Conservation (phyloP, 1,140 invertebrate genomes). For the Drosophila pseudoobscura region DNA sequence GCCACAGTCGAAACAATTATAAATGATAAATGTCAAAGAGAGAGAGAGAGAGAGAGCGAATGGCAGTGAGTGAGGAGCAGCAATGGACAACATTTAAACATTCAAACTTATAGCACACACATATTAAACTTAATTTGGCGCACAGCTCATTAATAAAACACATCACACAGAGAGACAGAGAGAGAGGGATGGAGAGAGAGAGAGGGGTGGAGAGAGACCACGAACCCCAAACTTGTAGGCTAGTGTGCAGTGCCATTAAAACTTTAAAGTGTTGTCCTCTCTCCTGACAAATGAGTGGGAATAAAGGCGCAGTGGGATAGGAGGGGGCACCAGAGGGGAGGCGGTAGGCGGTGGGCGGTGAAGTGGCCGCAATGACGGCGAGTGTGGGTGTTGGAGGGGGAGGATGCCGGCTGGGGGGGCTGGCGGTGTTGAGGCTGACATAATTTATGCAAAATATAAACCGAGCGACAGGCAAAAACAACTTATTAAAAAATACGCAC, state of each 20-base stretch:
- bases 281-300: too few relatives aligned
- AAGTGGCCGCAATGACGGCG: neutral
- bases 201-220: constrained; percentile 4
- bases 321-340: neutral
- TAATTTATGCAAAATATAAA: constrained; percentile 79
- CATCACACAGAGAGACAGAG: neutral
- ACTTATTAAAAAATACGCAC: constrained; percentile 69
- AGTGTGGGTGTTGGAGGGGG: neutral
- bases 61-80: constrained; percentile 1
- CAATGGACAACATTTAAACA: constrained; percentile 38
- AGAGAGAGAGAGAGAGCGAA: constrained; percentile 10
- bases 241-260: constrained; percentile 44
- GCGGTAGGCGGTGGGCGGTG: neutral
- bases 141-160: constrained; percentile 78
- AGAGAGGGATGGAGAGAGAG: neutral
- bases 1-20: constrained; percentile 73
- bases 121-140: constrained; percentile 77
- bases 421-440: constrained; percentile 50
- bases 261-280: constrained; percentile 55
- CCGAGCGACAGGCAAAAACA: constrained; percentile 67
- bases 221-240: constrained; percentile 8
- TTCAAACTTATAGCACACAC: constrained; percentile 48
- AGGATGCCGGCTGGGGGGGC: neutral
- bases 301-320: too few relatives aligned
- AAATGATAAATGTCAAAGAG: constrained; percentile 73